Evolutionary conservation across 2,797 vertebrate species (phyloP).

Genomic region (Epinephelus coioides): DNA sequence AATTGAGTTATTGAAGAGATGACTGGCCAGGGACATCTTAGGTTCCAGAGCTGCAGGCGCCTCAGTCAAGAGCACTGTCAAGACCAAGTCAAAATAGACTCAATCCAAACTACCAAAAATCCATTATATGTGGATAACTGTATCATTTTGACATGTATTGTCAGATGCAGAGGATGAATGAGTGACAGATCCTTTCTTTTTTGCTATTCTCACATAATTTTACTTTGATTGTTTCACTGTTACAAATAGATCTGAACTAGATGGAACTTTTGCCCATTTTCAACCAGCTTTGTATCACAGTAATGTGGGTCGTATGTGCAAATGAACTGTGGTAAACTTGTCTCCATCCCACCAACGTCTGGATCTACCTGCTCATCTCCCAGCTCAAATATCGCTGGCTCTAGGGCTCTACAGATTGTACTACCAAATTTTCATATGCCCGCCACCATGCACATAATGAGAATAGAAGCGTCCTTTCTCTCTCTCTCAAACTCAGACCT

Average conservation of each 20-base stretch:
- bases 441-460: no score
- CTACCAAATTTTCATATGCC: no score
- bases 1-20: constrained; percentile 61
- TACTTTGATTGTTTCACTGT: neutral
- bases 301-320: no score
- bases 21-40: constrained; percentile 39
- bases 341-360: no score
- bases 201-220: neutral
- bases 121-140: no score
- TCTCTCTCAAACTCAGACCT: no score
- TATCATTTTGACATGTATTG: neutral
- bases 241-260: neutral
- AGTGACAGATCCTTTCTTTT: neutral
- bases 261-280: neutral
- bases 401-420: no score
- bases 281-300: no score
- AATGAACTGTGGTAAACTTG: no score
- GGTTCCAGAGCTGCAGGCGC: constrained; percentile 17
- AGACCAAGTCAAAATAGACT: neutral
- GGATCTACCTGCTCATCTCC: no score
- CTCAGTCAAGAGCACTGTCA: neutral
- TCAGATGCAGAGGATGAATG: neutral
- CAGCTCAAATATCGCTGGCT: no score
- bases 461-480: no score
- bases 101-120: neutral